These are phyloP conservation scores for Arvicola amphibius DNA, from an alignment of 2,797 vertebrate genomes.

Conservation along the genomic window DNA sequence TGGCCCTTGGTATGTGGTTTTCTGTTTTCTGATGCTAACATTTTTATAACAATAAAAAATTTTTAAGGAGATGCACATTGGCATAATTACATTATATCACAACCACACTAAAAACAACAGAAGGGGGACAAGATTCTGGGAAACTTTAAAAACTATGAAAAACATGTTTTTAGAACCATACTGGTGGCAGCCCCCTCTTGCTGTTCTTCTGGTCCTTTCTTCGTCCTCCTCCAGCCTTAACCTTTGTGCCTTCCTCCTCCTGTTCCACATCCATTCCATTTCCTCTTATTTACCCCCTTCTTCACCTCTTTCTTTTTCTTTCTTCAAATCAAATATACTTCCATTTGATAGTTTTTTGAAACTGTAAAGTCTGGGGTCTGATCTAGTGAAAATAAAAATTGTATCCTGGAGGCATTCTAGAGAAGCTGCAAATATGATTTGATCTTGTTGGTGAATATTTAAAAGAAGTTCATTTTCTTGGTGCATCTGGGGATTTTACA, in stretches of 20 bases:
- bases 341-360: background rate
- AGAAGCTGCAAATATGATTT: background rate
- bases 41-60: slow-evolving; percentile 16
- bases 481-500: background rate
- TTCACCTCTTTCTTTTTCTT: background rate
- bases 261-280: background rate
- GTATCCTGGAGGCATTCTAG: background rate
- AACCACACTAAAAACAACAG: background rate
- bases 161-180: background rate
- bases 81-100: background rate
- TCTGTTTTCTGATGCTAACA: background rate
- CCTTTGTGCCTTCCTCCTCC: background rate
- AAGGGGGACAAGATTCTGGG: background rate
- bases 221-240: background rate
- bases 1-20: background rate
- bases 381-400: no score
- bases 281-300: background rate
- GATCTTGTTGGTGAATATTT: background rate
- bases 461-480: slow-evolving; percentile 15
- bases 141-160: background rate
- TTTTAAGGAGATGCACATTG: background rate
- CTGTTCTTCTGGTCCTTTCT: background rate
- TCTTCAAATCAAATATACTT: background rate
- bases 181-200: background rate
- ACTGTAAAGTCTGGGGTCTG: background rate